Base-by-base conservation (phyloP, 2,113 vertebrate species). In the Dolichallabes microphthalmus region DNA sequence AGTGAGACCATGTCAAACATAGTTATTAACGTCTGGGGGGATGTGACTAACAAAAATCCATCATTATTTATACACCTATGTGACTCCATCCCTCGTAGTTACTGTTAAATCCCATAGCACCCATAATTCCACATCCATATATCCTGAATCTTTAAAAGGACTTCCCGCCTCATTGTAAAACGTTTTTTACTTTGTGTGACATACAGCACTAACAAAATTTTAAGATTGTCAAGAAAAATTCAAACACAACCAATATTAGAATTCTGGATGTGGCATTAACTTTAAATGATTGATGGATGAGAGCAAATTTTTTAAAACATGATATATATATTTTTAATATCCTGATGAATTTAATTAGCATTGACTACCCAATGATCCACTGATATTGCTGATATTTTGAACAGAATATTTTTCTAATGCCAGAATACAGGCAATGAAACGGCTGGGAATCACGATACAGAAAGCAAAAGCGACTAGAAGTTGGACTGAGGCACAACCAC, bases 401-500 rank as follows among this genome's bases (percentile, higher is more conserved):
- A 7, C 55, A 22, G 2, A 45, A 32, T 80, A 45, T 61, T 63
- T 76, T 57, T 39, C 57, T 82, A 39, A 80, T 86, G 71, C 27
- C 74, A 57, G 61, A 85, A 55, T 77, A 78, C 83, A 68, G 83
- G 45, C 58, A 50, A 69, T 58, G n/a, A 69, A 45, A 83, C 17
- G 32, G 71, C 53, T 80, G 35, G 55, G 52, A 20, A 73, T 57
- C 81, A 71, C 25, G 69, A 77, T 64, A 84, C 68, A 74, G 66
- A 76, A 86, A 86, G 57, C 71, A 52, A 63, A 63, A 82, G 30
- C 50, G 22, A 45, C 74, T 64, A 53, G 60, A 30, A 82, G 64
- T 79, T 83, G 60, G 79, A 82, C 60, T 84, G 87, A 88, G 82
- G 87, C 90, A 69, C 87, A 57, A 79, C 76, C 87, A 69, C 89